Conservation (phyloP, 2,888 invertebrate genomes). For the Himalopsyche tibetana region DNA sequence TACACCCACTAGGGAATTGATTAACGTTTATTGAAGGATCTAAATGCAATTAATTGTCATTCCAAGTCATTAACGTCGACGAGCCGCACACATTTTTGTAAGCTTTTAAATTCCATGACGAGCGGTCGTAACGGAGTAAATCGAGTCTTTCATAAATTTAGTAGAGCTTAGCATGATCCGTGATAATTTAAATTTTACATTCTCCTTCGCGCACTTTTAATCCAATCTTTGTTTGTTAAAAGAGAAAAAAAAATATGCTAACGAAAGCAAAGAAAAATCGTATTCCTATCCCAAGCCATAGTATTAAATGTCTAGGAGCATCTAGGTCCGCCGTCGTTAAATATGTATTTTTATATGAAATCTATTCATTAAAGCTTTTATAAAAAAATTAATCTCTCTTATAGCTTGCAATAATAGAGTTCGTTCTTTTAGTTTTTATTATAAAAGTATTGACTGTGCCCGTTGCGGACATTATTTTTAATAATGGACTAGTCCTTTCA, state of each 20-base stretch:
- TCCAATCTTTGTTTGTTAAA: not conserved
- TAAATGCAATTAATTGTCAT: slow-evolving; percentile 2
- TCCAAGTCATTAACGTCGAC: not conserved
- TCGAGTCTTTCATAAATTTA: not conserved
- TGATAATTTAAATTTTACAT: not conserved
- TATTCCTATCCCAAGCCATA: slow-evolving; percentile 11
- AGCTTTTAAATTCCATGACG: too few relatives aligned
- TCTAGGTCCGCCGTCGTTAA: not conserved
- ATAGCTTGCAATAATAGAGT: not conserved
- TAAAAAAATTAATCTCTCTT: not conserved
- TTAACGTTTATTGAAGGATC: not conserved
- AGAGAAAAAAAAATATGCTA: not conserved
- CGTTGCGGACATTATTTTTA: not conserved
- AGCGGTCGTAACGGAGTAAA: too few relatives aligned
- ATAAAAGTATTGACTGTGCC: slow-evolving; percentile 22
- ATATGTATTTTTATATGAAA: slow-evolving; percentile 15
- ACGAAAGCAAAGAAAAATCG: not conserved
- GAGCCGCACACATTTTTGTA: not conserved
- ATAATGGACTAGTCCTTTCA: slow-evolving; percentile 9
- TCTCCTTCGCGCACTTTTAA: not conserved
- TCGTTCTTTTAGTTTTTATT: slow-evolving; percentile 2
- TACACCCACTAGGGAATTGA: not conserved
- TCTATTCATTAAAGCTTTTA: slow-evolving; percentile 26
- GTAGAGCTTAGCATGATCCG: not conserved
- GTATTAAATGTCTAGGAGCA: slow-evolving; percentile 10